A percentile compares a stretch with the other conserved stretches of the same genome.
Evolutionary conservation across 2,888 invertebrate species (phyloP).

Genomic region (Xanthostigma xanthostigma): DNA sequence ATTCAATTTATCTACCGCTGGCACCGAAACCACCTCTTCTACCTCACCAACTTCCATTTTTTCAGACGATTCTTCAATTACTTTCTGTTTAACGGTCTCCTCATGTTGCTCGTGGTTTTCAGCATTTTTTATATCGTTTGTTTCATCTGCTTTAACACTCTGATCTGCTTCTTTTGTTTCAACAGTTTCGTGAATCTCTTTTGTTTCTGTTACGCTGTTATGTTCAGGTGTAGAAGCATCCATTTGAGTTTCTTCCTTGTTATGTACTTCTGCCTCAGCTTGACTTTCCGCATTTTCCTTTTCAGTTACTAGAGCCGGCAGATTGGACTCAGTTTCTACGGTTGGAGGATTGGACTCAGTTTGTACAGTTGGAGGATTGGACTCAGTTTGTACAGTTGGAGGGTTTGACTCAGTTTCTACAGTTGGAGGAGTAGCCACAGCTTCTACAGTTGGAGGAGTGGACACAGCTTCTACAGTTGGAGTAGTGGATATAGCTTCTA

Average conservation of each 20-base stretch:
- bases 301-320: neutral
- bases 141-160: slow-evolving; percentile 7
- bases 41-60: neutral
- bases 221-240: no score
- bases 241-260: no score
- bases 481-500: neutral
- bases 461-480: neutral
- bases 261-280: neutral
- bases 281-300: neutral
- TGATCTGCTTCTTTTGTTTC: slow-evolving; percentile 13
- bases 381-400: neutral
- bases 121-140: slow-evolving; percentile 5
- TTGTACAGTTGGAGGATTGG: neutral
- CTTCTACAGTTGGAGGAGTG: neutral
- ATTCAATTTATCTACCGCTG: slow-evolving; percentile 12
- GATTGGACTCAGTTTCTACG: no score
- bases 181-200: neutral
- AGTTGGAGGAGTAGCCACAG: slow-evolving; percentile 14
- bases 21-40: neutral
- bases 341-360: neutral
- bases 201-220: neutral
- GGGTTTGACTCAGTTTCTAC: neutral
- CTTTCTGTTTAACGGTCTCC: slow-evolving; percentile 2
- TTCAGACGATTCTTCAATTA: neutral
- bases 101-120: slow-evolving; percentile 5